Conservation (phyloP, 2,888 invertebrate genomes). For the Cephonodes hylas region DNA sequence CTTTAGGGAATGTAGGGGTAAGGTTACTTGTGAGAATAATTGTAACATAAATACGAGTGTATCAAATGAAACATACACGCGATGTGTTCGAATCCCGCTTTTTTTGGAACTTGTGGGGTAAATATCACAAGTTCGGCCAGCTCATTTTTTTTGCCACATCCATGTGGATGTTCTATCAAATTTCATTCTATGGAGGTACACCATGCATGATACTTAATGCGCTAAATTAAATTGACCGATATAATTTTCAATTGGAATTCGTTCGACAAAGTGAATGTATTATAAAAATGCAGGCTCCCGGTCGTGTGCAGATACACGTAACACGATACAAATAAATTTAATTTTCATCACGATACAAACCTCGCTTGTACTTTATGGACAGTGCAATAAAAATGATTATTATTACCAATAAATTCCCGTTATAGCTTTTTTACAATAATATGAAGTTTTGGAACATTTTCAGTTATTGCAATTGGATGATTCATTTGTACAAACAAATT, state of each 20-base stretch:
- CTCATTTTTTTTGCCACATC: too few species aligned
- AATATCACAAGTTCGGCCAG: too few species aligned
- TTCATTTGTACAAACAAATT: background rate
- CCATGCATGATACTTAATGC: background rate
- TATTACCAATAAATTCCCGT: background rate
- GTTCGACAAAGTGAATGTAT: background rate
- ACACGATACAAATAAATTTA: background rate
- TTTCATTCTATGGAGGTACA: background rate
- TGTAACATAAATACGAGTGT: too few species aligned
- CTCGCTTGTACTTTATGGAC: background rate
- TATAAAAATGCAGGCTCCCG: background rate
- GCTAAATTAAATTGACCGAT: background rate
- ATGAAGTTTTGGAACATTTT: background rate
- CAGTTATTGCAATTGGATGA: background rate
- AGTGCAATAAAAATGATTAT: background rate
- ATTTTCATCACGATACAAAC: background rate
- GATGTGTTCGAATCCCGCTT: too few species aligned
- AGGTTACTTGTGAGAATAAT: too few species aligned
- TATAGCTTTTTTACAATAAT: too few species aligned
- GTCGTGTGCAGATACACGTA: background rate
- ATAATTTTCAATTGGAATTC: background rate
- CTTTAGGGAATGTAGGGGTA: too few species aligned
- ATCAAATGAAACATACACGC: too few species aligned
- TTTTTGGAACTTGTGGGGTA: too few species aligned
- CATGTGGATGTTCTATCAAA: too few species aligned